phyloP scores from a whole-genome alignment of 2,113 vertebrate species.

The Hirundichthys speculiger region DNA sequence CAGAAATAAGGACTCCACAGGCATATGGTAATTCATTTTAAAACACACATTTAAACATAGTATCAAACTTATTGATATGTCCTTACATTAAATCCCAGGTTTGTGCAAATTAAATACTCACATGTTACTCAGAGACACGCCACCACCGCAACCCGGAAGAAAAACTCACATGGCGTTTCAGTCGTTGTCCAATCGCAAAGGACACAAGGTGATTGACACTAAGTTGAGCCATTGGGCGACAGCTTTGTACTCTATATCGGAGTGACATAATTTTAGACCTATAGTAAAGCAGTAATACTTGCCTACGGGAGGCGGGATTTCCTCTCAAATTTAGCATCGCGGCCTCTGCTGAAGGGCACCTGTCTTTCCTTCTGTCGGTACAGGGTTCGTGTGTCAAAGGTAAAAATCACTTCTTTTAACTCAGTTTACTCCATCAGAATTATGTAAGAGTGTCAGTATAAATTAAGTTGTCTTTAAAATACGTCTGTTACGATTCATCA shows the following conservation, averaged over 20 bases:
- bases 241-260: fast-evolving
- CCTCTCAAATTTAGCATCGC: slow-evolving; percentile 43
- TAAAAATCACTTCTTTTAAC: slow-evolving; percentile 22
- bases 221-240: background rate
- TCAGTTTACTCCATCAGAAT: no score
- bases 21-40: background rate
- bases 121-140: slow-evolving; percentile 73
- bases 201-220: slow-evolving; percentile 32
- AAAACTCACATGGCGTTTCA: background rate
- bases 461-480: no score
- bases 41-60: fast-evolving
- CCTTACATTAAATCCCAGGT: slow-evolving; percentile 10
- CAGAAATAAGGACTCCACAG: fast-evolving
- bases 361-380: slow-evolving; percentile 20
- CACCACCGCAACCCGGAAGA: slow-evolving; percentile 70
- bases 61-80: background rate
- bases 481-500: no score
- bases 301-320: slow-evolving; percentile 57
- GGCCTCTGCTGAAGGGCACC: slow-evolving; percentile 80
- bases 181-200: slow-evolving; percentile 55
- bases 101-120: slow-evolving; percentile 56
- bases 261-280: slow-evolving; percentile 30
- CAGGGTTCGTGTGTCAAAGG: slow-evolving; percentile 55
- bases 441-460: no score
- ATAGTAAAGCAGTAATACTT: fast-evolving